These are phyloP conservation scores for Menidia menidia DNA, from an alignment of 2,797 vertebrate genomes.

Conservation along the genomic window DNA sequence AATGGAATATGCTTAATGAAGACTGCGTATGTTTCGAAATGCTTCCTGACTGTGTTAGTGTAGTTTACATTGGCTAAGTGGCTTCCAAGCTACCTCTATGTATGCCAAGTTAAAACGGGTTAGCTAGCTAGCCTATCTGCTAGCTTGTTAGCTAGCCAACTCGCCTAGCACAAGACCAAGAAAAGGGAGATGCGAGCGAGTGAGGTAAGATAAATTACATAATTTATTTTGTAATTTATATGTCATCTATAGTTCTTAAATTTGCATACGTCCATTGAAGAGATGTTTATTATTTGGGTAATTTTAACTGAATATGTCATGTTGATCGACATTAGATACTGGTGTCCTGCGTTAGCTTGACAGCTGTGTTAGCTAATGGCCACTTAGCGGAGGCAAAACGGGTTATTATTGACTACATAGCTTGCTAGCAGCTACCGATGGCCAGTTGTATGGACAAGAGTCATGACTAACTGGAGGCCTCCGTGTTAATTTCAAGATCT, in stretches of 20 bases:
- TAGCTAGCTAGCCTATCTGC: slow-evolving; percentile 74
- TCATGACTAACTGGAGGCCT: slow-evolving; percentile 35
- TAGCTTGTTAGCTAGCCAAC: slow-evolving; percentile 68
- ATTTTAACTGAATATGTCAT: slow-evolving; percentile 35
- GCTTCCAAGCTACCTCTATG: slow-evolving; percentile 71
- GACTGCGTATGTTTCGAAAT: slow-evolving; percentile 43
- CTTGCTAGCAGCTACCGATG: slow-evolving; percentile 44
- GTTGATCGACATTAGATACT: slow-evolving; percentile 49
- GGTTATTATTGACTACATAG: slow-evolving; percentile 53
- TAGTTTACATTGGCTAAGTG: slow-evolving; percentile 53
- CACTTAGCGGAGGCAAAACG: slow-evolving; percentile 55
- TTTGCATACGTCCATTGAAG: accelerated
- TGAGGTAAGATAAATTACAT: slow-evolving; percentile 62
- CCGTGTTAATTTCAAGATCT: not conserved
- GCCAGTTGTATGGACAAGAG: slow-evolving; percentile 26
- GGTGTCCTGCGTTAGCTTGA: slow-evolving; percentile 48
- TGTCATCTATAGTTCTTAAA: accelerated
- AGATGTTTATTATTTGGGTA: not conserved
- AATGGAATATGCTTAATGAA: slow-evolving; percentile 18
- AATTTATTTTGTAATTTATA: not conserved
- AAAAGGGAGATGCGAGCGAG: slow-evolving; percentile 69
- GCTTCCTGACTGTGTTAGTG: slow-evolving; percentile 31
- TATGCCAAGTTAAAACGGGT: slow-evolving; percentile 66
- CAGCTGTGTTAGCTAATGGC: slow-evolving; percentile 62
- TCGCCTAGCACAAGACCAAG: slow-evolving; percentile 60